A percentile compares a stretch with the other conserved stretches of the same genome.
Conservation (phyloP, 2,797 vertebrate genomes). For the Esox masquinongy region DNA sequence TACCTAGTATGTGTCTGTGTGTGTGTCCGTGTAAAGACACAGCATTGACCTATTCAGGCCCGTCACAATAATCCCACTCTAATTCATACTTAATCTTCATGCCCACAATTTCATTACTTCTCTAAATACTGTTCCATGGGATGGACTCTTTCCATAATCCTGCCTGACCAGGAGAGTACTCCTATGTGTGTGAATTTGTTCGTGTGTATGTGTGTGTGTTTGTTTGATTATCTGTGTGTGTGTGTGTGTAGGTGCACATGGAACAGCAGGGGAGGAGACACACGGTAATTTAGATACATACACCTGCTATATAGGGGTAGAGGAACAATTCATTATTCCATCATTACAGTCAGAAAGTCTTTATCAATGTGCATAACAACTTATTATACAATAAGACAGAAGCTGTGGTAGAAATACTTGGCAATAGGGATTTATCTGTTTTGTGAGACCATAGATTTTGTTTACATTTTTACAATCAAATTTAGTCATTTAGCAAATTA, state of each 20-base stretch:
- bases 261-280: neutral
- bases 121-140: constrained; percentile 50
- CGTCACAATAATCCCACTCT: constrained; percentile 69
- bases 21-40: neutral
- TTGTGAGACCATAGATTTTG: neutral
- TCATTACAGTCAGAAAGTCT: neutral
- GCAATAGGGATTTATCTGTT: neutral
- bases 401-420: neutral
- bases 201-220: neutral
- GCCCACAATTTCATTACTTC: constrained; percentile 64
- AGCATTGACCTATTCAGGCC: constrained; percentile 38
- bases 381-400: neutral
- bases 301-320: neutral
- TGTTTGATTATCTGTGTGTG: neutral
- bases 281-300: neutral
- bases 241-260: neutral
- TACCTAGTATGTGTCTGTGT: neutral
- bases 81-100: constrained; percentile 69
- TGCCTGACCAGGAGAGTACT: neutral
- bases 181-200: neutral
- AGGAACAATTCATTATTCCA: neutral
- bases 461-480: neutral
- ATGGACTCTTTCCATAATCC: constrained; percentile 58
- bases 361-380: neutral
- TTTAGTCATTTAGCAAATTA: neutral